These are phyloP conservation scores for Columba janthina DNA, from an alignment of 2,113 vertebrate species.

Conservation along the genomic window DNA sequence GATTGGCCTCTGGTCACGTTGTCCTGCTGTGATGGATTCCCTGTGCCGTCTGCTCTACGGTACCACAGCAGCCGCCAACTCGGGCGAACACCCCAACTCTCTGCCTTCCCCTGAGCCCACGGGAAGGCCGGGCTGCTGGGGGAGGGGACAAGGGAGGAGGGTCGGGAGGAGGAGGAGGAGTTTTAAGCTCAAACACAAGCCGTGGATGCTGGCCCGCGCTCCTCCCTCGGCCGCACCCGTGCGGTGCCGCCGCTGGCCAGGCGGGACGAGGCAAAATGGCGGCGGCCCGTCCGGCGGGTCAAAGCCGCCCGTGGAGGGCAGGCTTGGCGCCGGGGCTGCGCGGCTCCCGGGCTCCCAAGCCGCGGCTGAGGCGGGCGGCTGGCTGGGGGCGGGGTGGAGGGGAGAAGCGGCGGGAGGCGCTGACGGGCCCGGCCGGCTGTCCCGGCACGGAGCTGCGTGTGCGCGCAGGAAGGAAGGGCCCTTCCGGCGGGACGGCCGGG, in stretches of 20 bases:
- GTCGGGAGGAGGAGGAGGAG: too few species aligned
- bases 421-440: too few species aligned
- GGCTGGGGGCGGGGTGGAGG: rapidly evolving
- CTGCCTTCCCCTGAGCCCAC: neutral
- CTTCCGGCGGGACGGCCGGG: neutral
- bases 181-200: rapidly evolving
- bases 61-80: rapidly evolving
- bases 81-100: rapidly evolving
- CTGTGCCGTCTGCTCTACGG: rapidly evolving
- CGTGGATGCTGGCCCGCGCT: neutral
- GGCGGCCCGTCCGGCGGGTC: neutral
- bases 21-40: rapidly evolving
- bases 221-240: too few species aligned
- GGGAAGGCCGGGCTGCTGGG: neutral
- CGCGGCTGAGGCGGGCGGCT: neutral
- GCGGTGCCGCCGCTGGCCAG: too few species aligned
- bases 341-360: too few species aligned
- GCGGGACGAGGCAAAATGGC: neutral
- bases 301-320: rapidly evolving
- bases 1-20: rapidly evolving
- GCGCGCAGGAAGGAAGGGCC: neutral
- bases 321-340: too few species aligned
- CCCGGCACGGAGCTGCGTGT: too few species aligned
- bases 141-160: too few species aligned
- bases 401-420: too few species aligned